Conservation (phyloP, 2,797 vertebrate genomes). For the Acestrorhynchus altus region DNA sequence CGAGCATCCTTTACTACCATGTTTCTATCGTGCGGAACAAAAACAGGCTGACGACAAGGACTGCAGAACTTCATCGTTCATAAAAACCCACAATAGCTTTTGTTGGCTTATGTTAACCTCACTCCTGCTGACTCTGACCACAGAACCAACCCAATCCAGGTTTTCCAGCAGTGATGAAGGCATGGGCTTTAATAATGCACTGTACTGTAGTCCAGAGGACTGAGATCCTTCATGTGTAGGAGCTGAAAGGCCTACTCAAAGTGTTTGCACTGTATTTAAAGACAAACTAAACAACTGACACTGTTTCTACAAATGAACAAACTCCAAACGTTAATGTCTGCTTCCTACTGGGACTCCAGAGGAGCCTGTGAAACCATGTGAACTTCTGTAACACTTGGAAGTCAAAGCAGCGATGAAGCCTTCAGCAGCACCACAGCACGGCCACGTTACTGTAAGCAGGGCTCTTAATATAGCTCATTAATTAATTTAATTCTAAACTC, state of each 20-base stretch:
- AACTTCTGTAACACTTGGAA: neutral
- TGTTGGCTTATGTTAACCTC: too few relatives aligned
- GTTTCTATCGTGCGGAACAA: too few relatives aligned
- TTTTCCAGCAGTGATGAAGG: neutral
- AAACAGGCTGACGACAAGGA: too few relatives aligned
- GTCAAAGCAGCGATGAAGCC: slow-evolving; percentile 46
- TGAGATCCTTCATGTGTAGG: neutral
- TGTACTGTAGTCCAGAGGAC: neutral
- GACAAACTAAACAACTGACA: too few relatives aligned
- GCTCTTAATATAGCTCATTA: slow-evolving; percentile 75
- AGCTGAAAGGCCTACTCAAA: too few relatives aligned
- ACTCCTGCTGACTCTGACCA: too few relatives aligned
- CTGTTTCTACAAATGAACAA: too few relatives aligned
- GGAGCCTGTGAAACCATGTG: neutral
- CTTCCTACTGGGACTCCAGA: neutral
- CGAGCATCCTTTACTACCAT: too few relatives aligned
- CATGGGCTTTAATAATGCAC: neutral
- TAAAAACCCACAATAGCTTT: too few relatives aligned
- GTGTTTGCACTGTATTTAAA: too few relatives aligned
- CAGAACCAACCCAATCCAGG: neutral
- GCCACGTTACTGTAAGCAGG: slow-evolving; percentile 60
- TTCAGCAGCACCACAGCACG: slow-evolving; percentile 62
- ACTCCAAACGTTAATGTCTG: neutral
- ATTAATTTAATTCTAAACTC: slow-evolving; percentile 80
- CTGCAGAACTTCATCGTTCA: too few relatives aligned